Conservation (phyloP, 37 sponge, comb jelly and placozoan genomes). For the Agelas oroides region DNA sequence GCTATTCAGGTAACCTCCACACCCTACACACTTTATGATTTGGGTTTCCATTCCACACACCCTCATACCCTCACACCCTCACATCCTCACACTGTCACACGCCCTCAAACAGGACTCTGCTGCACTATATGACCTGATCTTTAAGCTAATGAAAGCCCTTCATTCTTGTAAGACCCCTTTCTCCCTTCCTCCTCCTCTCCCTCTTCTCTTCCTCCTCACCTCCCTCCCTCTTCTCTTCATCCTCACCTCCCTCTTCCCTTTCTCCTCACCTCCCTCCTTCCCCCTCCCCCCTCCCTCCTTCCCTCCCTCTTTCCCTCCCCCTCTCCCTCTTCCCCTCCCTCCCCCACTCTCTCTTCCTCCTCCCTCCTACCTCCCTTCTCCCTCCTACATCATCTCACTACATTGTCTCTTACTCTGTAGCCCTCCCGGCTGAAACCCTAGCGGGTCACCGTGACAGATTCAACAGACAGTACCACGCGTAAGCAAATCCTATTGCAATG, state of each 20-base stretch:
- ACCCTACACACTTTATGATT: neutral
- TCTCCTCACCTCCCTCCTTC: neutral
- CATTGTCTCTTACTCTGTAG: conserved; percentile 12
- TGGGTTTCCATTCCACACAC: neutral
- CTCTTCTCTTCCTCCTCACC: neutral
- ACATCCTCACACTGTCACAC: neutral
- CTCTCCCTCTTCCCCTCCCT: too few relatives aligned
- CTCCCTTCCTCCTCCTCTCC: neutral
- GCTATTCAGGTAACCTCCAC: conserved; percentile 50
- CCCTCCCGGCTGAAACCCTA: conserved; percentile 85
- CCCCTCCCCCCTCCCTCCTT: too few relatives aligned
- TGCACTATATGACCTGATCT: conserved; percentile 79
- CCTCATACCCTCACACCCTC: neutral
- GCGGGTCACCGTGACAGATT: conserved; percentile 92
- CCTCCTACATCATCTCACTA: too few relatives aligned
- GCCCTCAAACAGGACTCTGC: conserved; percentile 73
- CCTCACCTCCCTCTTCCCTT: neutral
- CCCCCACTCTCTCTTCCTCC: neutral
- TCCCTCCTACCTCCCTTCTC: too few relatives aligned
- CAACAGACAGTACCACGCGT: conserved; percentile 88
- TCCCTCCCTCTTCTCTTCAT: neutral
- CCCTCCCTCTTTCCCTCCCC: too few relatives aligned
- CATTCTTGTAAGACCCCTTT: conserved; percentile 64
- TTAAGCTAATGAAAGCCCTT: conserved; percentile 86
- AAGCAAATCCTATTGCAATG: too few relatives aligned